These are phyloP conservation scores for Habrosyne pyritoides DNA, from an alignment of 2,888 invertebrate genomes.

Conservation along the genomic window DNA sequence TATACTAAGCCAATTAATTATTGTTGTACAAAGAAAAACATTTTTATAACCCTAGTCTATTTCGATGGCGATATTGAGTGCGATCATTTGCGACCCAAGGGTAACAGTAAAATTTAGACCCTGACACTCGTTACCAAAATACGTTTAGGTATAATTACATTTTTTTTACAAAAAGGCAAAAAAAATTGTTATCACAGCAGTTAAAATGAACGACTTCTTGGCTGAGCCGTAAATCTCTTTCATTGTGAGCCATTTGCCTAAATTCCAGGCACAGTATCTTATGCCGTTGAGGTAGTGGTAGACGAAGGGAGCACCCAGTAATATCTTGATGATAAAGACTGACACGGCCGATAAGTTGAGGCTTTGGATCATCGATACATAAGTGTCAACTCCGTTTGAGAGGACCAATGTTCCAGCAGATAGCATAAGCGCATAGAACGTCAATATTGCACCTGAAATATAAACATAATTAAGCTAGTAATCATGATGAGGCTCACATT, in stretches of 20 bases:
- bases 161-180: constrained; percentile 52
- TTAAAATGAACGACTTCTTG: constrained; percentile 36
- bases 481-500: too few relatives aligned
- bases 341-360: constrained; percentile 44
- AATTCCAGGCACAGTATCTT: constrained; percentile 59
- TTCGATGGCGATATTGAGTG: too few relatives aligned
- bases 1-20: too few relatives aligned
- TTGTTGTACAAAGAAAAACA: too few relatives aligned
- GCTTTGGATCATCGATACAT: constrained; percentile 64
- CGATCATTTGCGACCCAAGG: too few relatives aligned
- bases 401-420: constrained; percentile 56
- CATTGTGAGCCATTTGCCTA: constrained; percentile 42
- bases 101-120: too few relatives aligned
- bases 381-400: constrained; percentile 63
- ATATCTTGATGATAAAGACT: constrained; percentile 51
- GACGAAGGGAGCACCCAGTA: constrained; percentile 53
- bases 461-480: neutral
- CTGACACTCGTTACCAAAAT: neutral
- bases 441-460: constrained; percentile 54
- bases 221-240: constrained; percentile 49
- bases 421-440: constrained; percentile 48
- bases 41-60: too few relatives aligned
- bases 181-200: constrained; percentile 26
- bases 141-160: too few relatives aligned
- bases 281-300: constrained; percentile 68